phyloP scores from a whole-genome alignment of 2,113 vertebrate genomes.

The Ceyx cyanopectus region DNA sequence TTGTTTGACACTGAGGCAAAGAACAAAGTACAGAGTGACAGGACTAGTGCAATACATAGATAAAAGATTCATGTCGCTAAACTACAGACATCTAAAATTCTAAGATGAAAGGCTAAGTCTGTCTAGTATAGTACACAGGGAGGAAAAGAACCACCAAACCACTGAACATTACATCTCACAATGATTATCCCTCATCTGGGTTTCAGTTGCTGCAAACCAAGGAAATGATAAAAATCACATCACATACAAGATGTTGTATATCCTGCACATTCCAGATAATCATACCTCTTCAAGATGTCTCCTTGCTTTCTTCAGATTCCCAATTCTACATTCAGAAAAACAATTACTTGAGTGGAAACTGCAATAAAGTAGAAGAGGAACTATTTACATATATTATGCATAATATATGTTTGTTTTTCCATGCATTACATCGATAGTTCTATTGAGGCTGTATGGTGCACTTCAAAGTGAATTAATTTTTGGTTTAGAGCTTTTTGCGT shows the following conservation, averaged over 20 bases:
- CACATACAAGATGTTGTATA: background rate
- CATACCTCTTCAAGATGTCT: background rate
- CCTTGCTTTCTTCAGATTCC: background rate
- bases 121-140: background rate
- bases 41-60: background rate
- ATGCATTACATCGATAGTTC: background rate
- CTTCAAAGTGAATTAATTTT: background rate
- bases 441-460: background rate
- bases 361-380: background rate
- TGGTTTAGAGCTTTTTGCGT: background rate
- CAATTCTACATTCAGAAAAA: background rate
- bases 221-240: background rate
- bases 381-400: background rate
- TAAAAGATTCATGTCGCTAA: background rate
- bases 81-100: background rate
- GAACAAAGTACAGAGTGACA: background rate
- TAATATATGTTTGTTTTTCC: background rate
- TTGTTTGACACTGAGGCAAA: background rate
- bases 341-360: background rate
- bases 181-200: background rate
- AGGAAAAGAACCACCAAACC: background rate
- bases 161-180: background rate
- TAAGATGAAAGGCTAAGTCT: background rate
- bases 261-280: background rate
- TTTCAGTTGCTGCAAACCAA: background rate